Conservation (phyloP, 2,797 vertebrate genomes). For the Mormyrus proboscirostris region DNA sequence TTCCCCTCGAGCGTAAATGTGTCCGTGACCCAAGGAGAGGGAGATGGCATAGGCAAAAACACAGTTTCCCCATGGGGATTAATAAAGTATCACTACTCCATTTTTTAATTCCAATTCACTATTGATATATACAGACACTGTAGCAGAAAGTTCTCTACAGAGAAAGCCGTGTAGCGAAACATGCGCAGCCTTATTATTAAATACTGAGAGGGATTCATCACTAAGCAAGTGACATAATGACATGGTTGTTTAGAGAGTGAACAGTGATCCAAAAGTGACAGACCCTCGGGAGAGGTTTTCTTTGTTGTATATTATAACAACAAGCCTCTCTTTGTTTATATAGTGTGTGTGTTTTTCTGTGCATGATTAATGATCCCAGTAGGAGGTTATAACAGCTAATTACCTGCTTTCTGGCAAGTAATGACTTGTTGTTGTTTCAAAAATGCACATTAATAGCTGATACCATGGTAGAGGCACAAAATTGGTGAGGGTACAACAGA, state of each 20-base stretch:
- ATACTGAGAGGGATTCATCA: neutral
- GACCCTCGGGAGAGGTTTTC: neutral
- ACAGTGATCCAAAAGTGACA: neutral
- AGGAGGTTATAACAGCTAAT: slow-evolving; percentile 29
- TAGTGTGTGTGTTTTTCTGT: neutral
- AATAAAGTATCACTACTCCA: neutral
- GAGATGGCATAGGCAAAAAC: neutral
- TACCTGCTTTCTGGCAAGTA: neutral
- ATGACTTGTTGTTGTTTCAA: neutral
- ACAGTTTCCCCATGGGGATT: neutral
- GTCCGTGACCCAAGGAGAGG: neutral
- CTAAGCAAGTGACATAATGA: neutral
- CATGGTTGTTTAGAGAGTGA: neutral
- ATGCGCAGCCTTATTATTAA: neutral
- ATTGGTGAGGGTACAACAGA: neutral
- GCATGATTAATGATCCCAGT: slow-evolving; percentile 15
- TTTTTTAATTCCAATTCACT: neutral
- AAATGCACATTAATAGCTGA: neutral
- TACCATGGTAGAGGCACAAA: neutral
- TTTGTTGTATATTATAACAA: neutral
- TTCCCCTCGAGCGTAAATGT: neutral
- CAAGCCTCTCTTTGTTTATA: neutral
- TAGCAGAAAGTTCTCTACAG: neutral
- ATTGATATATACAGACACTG: neutral
- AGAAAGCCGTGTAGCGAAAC: neutral